Percentiles rank a stretch among this genome's conserved stretches.
Evolutionary conservation across 2,888 invertebrate genomes (phyloP).

Genomic region (Andrena flavipes): DNA sequence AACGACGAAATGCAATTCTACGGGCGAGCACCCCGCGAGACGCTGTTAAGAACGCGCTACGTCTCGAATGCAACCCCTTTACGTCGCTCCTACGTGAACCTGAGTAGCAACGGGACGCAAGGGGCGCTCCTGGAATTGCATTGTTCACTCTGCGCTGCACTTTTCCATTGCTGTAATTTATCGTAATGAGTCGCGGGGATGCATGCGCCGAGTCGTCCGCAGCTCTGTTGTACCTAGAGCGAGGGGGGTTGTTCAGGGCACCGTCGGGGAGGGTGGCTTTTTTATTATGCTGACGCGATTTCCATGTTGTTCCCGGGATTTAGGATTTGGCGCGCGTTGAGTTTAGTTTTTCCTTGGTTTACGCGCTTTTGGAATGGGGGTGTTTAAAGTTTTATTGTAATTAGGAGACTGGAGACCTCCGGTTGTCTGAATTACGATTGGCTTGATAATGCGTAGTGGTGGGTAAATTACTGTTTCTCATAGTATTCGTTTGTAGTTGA

Average conservation of each 20-base stretch:
- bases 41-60: slow-evolving; percentile 38
- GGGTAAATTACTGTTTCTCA: too few species aligned
- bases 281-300: neutral
- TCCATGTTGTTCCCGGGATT: too few species aligned
- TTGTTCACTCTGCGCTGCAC: slow-evolving; percentile 25
- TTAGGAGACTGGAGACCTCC: too few species aligned
- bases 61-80: slow-evolving; percentile 37
- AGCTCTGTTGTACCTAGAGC: neutral
- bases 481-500: too few species aligned
- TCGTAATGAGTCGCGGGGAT: slow-evolving; percentile 26
- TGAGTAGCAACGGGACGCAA: neutral
- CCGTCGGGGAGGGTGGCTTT: neutral
- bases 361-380: too few species aligned
- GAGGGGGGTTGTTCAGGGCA: neutral
- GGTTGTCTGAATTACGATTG: too few species aligned
- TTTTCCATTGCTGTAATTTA: slow-evolving; percentile 39
- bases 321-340: too few species aligned
- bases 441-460: too few species aligned
- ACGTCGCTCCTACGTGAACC: slow-evolving; percentile 14
- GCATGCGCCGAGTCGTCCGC: neutral
- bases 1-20: slow-evolving; percentile 64
- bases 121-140: slow-evolving; percentile 31
- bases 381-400: too few species aligned
- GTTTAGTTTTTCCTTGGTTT: too few species aligned
- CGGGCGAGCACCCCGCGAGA: slow-evolving; percentile 47